These are phyloP conservation scores for Sinocyclocheilus grahami DNA, from an alignment of 2,113 vertebrate species.

Conservation along the genomic window DNA sequence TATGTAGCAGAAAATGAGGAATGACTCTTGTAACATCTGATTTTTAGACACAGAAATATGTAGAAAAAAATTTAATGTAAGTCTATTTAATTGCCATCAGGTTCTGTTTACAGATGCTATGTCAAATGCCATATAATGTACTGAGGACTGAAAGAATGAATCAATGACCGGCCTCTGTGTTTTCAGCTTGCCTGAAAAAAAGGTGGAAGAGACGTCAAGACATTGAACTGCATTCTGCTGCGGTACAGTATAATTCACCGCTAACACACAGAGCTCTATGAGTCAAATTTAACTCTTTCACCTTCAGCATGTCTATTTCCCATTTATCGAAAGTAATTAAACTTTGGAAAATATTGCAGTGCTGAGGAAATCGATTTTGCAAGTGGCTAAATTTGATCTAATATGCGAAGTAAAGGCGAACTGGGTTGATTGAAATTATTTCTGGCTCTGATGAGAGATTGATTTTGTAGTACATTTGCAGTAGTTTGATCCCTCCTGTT, in stretches of 20 bases:
- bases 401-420: not conserved
- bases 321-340: slow-evolving; percentile 23
- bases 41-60: not conserved
- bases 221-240: not conserved
- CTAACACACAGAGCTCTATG: not conserved
- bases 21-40: not conserved
- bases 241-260: not conserved
- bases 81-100: not conserved
- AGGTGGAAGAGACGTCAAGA: not conserved
- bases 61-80: not conserved
- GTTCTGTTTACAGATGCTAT: not conserved
- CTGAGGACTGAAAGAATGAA: not conserved
- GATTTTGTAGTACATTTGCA: slow-evolving; percentile 16
- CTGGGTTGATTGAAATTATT: slow-evolving; percentile 9
- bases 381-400: slow-evolving; percentile 21
- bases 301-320: not conserved
- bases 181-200: not conserved
- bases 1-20: not conserved
- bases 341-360: slow-evolving; percentile 20
- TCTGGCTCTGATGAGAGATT: slow-evolving; percentile 35
- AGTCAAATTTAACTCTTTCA: slow-evolving; percentile 9
- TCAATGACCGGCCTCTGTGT: not conserved
- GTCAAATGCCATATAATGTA: not conserved
- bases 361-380: slow-evolving; percentile 19
- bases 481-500: not conserved